Base-by-base conservation (phyloP, 2,888 invertebrate genomes). In the Nomada goodeniana region DNA sequence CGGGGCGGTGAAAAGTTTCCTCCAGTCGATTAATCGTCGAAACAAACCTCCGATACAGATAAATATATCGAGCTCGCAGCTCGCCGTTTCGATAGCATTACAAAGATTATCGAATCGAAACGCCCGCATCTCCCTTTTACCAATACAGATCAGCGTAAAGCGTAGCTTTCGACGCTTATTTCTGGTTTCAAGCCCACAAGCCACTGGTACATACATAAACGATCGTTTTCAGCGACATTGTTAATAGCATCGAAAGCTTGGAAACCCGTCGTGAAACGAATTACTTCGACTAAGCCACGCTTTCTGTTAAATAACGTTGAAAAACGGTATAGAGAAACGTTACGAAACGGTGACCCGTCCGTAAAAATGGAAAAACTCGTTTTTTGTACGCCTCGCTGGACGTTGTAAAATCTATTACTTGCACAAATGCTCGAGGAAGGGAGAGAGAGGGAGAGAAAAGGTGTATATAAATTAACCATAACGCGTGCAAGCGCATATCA, bases 321-420 rank as follows among this genome's bases (percentile, higher is more conserved):
- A 20, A 42, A 47, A n/a, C 13, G 20, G n/a, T 7, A 13, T 2
- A 5, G 15, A 11, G 10, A 13, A 15, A 3, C 23, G 15, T 65
- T 65, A 60, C n/a, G 47, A 26, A 47, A 15, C 18, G 15, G 2
- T 29, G 13, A 13, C 47, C 15, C 15, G 5, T 15, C 23, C 70
- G 59, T 52, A 60, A 55, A 67, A 80, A 55, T 55, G 61, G 26
- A 20, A n/a, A 52, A 50, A 63, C n/a, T 57, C 13, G 1, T 36
- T 53, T 74, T 65, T 44, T 29, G 10, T 42, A 20, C 1, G 23
- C 26, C 15, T 20, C 29, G 4, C 7, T 63, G 50, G 75, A 69
- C 64, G 52, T 76, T 65, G 68, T 59, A 47, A 70, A 71, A 76
- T 61, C 26, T 65, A 55, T 70, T 20, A 69, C 78, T 61, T 68